Base-by-base conservation (phyloP, 2,113 vertebrate genomes). In the Oryzias curvinotus region DNA sequence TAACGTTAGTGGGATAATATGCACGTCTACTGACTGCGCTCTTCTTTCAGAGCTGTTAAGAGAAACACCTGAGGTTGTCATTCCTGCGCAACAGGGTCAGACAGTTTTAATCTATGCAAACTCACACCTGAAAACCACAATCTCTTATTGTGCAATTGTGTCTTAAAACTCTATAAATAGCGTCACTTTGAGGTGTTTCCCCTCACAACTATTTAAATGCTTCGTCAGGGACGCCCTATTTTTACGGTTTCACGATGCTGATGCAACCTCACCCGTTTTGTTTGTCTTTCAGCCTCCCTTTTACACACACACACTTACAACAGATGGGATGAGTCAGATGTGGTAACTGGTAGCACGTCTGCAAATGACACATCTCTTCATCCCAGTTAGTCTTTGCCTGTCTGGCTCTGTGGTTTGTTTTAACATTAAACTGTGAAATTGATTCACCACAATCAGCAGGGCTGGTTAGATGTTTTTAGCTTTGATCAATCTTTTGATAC, bases 41-140 rank as follows among this genome's bases (percentile, higher is more conserved):
- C 17, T 60, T 17, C 14, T 26, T 47, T 43, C 45, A 73, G 36
- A 61, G 52, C 53, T 28, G 14, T 80, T 77, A 54, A 66, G 55
- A 71, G 67, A 73, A 79, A 81, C 75, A 7, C 80, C 80, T 80
- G 79, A 74, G 61, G 65, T 56, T 74, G 77, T 61, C 28, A 54
- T 68, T 75, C 72, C 51, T 76, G 77, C 49, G 73, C 69, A 81
- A 80, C 80, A 75, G 62, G 73, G 73, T 80, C 57, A 78, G 68
- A 68, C 60, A 57, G 68, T 73, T 87, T 71, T 28, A 60, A 45
- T 74, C 75, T 87, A 87, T 44, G 36, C 62, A 14, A 44, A 62
- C 17, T 25, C 23, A 42, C 62, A 28, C 45, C 28, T 60, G n/a
- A 84, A 36, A 78, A 70, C 70, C 28, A 21, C 65, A 68, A 41